Evolutionary conservation across 2,888 invertebrate species (phyloP), one percentile per base, ranked within the genome.

Genomic region (Sarcophaga rosellei): DNA sequence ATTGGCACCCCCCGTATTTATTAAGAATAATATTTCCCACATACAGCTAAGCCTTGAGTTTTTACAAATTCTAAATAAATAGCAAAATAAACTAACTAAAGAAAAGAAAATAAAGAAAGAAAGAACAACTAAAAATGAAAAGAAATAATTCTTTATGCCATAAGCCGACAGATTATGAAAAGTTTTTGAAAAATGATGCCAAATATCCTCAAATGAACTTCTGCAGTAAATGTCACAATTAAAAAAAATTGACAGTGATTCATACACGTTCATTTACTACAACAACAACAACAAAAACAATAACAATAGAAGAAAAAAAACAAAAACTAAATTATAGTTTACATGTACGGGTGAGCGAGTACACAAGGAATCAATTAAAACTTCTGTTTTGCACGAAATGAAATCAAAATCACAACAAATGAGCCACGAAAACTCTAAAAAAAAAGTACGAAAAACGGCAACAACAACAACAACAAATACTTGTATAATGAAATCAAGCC

Each of bases 221-320:
- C 72, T 85, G 81, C 81, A 76, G 70, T 75, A 72, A 75, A 74
- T 85, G 85, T 72, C 78, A 82, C 72, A 66, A 66, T 79, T 76
- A 62, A 21, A 76, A 81, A 82, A 76, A 81, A 82, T 57, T 72
- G 75, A 75, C 81, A 74, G 77, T 81, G 77, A 85, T 82, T 82
- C 78, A 81, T 81, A 35, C 35, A 35, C 35, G 35, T 35, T 17
- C 44, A 69, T 78, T 53, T 70, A 81, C 74, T 62, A 65, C 63
- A 10, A 63, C 23, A 5, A 21, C 21, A 12, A 25, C 5, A n/a
- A 35, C 23, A 35, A 53, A 44, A 21, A 15, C 44, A 47, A 47
- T 6, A 35, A 78, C 21, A 69, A n/a, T 5, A 35, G 5, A 62
- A n/a, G n/a, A n/a, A 70, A 17, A 21, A 25, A 15, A n/a, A 20